Evolutionary conservation across 2,888 invertebrate species (phyloP).

Genomic region (Conus canariensis): DNA sequence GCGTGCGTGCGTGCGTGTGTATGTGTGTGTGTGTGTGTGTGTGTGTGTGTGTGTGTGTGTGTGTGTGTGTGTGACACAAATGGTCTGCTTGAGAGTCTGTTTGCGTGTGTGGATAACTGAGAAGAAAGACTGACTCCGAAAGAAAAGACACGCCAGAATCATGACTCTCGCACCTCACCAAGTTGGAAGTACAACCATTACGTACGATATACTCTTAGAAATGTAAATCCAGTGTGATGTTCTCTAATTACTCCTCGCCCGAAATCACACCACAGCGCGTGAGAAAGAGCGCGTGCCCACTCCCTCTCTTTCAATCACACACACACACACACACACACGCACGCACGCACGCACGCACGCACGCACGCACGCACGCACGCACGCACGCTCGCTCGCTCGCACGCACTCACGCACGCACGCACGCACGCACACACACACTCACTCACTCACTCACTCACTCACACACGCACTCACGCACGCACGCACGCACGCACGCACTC

Average conservation of each 20-base stretch:
- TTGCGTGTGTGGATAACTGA: background rate
- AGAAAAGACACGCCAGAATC: background rate
- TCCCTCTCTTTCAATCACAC: background rate
- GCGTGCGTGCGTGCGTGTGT: background rate
- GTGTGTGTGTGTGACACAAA: constrained; percentile 7
- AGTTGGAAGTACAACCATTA: too few relatives aligned
- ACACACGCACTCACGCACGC: background rate
- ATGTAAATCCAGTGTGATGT: too few relatives aligned
- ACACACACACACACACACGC: background rate
- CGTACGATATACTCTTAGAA: too few relatives aligned
- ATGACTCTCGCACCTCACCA: too few relatives aligned
- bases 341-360: background rate
- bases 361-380: background rate
- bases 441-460: background rate
- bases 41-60: background rate
- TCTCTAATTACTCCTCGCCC: too few relatives aligned
- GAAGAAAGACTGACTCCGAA: background rate
- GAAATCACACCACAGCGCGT: too few relatives aligned
- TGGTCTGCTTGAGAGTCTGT: constrained; percentile 9
- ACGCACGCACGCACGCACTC: too few relatives aligned
- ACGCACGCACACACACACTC: background rate
- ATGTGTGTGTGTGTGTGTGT: background rate
- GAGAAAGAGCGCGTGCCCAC: background rate
- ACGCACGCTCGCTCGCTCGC: background rate
- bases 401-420: constrained; percentile 15